Evolutionary conservation across 2,888 invertebrate genomes (phyloP).

Genomic region (Hydropsyche betteni): DNA sequence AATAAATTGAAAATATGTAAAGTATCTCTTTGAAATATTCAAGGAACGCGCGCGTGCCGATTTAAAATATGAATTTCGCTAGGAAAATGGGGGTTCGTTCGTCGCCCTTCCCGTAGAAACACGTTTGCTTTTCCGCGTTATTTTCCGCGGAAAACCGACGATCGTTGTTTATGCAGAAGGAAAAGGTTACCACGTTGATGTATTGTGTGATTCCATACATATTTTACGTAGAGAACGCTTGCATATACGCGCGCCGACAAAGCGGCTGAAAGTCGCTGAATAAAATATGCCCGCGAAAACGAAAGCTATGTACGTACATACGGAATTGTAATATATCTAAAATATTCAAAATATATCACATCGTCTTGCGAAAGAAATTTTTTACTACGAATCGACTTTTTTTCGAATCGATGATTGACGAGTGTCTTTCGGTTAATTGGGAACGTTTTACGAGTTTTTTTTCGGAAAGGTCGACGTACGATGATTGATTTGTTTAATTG

Average conservation of each 20-base stretch:
- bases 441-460: not conserved
- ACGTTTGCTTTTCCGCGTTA: too few species aligned
- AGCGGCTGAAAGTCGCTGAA: constrained; percentile 37
- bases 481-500: not conserved
- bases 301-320: constrained; percentile 10
- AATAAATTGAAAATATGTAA: too few species aligned
- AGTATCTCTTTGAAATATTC: constrained; percentile 2
- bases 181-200: constrained; percentile 40
- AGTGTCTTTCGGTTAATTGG: not conserved
- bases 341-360: not conserved
- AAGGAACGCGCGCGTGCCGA: not conserved
- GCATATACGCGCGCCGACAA: not conserved
- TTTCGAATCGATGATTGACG: not conserved
- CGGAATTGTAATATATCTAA: not conserved
- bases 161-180: constrained; percentile 39
- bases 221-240: constrained; percentile 41
- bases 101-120: too few species aligned
- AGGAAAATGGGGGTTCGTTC: not conserved
- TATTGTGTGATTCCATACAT: constrained; percentile 46
- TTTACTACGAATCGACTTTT: not conserved
- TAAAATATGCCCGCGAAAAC: constrained; percentile 40
- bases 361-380: too few species aligned
- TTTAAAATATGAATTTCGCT: constrained; percentile 17
- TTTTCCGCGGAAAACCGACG: constrained; percentile 10
- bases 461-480: not conserved